Evolutionary conservation across 2,797 vertebrate species (phyloP).

Genomic region (Brotogeris chrysoptera): DNA sequence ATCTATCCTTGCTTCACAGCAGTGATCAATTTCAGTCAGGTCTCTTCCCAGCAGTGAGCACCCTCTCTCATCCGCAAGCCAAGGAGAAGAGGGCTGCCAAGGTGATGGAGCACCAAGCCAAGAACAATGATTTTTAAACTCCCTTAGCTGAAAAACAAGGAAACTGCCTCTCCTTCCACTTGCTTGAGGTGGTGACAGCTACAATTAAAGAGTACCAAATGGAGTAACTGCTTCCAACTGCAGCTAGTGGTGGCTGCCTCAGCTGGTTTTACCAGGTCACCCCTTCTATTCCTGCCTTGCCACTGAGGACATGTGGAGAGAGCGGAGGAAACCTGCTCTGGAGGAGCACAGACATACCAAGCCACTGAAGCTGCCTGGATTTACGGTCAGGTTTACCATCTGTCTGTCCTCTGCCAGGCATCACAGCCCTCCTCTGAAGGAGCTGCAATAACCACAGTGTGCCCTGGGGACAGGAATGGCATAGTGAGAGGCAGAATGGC

Average conservation of each 20-base stretch:
- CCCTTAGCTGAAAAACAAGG: background rate
- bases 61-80: background rate
- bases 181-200: background rate
- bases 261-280: background rate
- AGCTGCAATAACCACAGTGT: fast-evolving
- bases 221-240: background rate
- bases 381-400: background rate
- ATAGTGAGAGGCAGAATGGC: background rate
- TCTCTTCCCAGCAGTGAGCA: background rate
- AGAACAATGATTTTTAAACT: background rate
- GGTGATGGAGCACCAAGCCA: background rate
- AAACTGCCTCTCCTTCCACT: background rate
- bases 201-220: background rate
- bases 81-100: background rate
- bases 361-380: background rate
- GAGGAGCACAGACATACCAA: background rate
- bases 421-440: background rate
- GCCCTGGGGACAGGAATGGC: too few relatives aligned
- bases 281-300: background rate
- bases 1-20: background rate
- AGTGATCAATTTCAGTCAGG: fast-evolving
- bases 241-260: background rate
- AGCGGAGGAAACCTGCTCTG: background rate
- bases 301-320: fast-evolving
- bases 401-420: background rate